Base-by-base conservation (phyloP, 2,797 vertebrate genomes). In the Forpus xanthops region DNA sequence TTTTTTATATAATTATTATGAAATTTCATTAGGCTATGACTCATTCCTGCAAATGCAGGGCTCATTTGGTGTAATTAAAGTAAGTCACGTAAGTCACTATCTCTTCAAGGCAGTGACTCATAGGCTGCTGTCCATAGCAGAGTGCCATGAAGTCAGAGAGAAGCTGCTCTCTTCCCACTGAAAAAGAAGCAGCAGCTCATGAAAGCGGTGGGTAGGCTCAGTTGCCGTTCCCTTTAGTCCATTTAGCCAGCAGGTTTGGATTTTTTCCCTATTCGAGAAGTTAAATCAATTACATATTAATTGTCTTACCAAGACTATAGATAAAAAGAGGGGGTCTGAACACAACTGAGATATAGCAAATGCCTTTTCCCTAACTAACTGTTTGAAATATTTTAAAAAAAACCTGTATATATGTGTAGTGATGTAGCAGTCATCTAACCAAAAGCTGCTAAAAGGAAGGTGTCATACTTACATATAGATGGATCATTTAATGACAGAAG, bases 21-120 rank as follows among this genome's bases (percentile, higher is more conserved):
- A 97, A 97, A 97, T 94, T 66, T 4, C 94, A 95, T 94, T 96
- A 94, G 52, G 47, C 67, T 89, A 13, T 98, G 97, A 98, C 82
- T 98, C 97, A 97, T 87, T 76, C 80, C 96, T 96, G 95, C 77
- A 96, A 96, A 95, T 85, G 96, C 73, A 96, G 93, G 89, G 91
- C 95, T 97, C 91, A 80, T 71, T 85, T 89, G 89, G 62, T 83
- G 71, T 96, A 97, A 98, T 97, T 96, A 97, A 96, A 96, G 87
- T 96, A 93, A 83, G 93, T 90, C 93, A 94, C 76, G 84, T 96
- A 93, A 83, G 94, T 91, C 94, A 94, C 82, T 85, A 80, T 94
- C 88, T 96, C 94, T 94, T 94, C 94, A 80, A 93, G 85, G 87
- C 90, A 94, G 44, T 97, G 96, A 97, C 90, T 97, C 95, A 95